phyloP scores from a whole-genome alignment of 2,888 invertebrate genomes.

The Ormyrus nitidulus region DNA sequence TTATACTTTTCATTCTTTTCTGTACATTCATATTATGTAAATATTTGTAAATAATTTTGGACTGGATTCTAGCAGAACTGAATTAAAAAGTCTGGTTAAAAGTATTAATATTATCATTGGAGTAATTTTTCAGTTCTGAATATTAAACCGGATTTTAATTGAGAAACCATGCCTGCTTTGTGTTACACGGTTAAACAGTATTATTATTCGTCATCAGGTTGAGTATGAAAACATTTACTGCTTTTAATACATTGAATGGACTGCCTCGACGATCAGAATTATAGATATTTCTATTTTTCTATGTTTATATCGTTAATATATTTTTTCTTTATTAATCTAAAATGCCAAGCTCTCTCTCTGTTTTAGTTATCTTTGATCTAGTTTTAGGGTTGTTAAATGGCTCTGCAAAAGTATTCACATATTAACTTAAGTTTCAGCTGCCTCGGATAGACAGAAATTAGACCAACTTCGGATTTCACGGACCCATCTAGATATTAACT shows the following conservation, averaged over 20 bases:
- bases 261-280: slow-evolving; percentile 52
- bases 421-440: slow-evolving; percentile 70
- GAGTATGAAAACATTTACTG: slow-evolving; percentile 66
- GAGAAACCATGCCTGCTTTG: slow-evolving; percentile 64
- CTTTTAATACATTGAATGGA: slow-evolving; percentile 51
- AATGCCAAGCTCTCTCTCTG: slow-evolving; percentile 50
- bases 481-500: slow-evolving; percentile 50
- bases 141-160: slow-evolving; percentile 62
- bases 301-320: slow-evolving; percentile 7
- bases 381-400: slow-evolving; percentile 33
- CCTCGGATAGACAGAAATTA: slow-evolving; percentile 53
- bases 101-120: slow-evolving; percentile 60
- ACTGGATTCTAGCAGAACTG: slow-evolving; percentile 41
- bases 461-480: slow-evolving; percentile 54
- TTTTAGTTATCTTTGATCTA: slow-evolving; percentile 19
- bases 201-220: slow-evolving; percentile 65
- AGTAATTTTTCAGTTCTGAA: slow-evolving; percentile 66
- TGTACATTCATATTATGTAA: slow-evolving; percentile 10
- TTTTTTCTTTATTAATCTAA: slow-evolving; percentile 23
- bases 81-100: slow-evolving; percentile 19
- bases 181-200: slow-evolving; percentile 57
- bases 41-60: slow-evolving; percentile 4
- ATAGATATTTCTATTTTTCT: slow-evolving; percentile 31
- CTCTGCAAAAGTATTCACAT: slow-evolving; percentile 39
- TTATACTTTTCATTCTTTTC: slow-evolving; percentile 27